A percentile compares a stretch with the other conserved stretches of the same genome.
Evolutionary conservation across 2,888 invertebrate species (phyloP).

Genomic region (Falcaria lacertinaria): DNA sequence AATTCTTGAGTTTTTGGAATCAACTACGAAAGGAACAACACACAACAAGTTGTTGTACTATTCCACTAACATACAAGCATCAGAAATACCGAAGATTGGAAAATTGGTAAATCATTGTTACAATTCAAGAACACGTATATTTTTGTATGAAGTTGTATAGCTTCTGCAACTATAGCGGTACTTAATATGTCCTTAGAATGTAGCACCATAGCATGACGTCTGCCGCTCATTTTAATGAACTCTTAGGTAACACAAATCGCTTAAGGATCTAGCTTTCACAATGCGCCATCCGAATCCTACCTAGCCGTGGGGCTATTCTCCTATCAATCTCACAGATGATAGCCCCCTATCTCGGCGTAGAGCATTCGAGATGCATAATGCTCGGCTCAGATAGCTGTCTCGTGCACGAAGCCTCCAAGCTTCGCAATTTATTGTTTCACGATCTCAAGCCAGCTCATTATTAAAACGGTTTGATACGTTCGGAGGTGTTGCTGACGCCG

Average conservation of each 20-base stretch:
- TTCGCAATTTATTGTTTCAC: conserved; percentile 80
- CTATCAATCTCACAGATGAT: conserved; percentile 79
- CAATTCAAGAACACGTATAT: too few species aligned
- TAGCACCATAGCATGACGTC: not conserved
- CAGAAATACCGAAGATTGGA: too few species aligned
- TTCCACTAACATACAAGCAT: too few species aligned
- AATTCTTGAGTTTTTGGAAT: too few species aligned
- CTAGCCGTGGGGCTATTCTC: conserved; percentile 72
- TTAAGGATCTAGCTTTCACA: conserved; percentile 47
- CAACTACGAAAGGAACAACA: too few species aligned
- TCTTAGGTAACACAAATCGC: conserved; percentile 46
- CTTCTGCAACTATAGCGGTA: too few species aligned
- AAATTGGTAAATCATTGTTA: too few species aligned
- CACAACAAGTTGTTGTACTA: too few species aligned
- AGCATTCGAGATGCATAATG: conserved; percentile 75
- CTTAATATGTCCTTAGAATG: too few species aligned
- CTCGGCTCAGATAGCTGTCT: conserved; percentile 76
- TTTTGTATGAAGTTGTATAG: too few species aligned
- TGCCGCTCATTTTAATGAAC: conserved; percentile 49
- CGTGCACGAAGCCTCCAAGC: conserved; percentile 78
- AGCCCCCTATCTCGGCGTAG: conserved; percentile 62
- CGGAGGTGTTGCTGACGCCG: conserved; percentile 76
- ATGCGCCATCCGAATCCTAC: conserved; percentile 54
- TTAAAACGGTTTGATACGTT: conserved; percentile 79
- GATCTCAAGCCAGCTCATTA: conserved; percentile 76